Evolutionary conservation across 2,888 invertebrate species (phyloP), one percentile per base, ranked within the genome.

Genomic region (Chrysomela aeneicollis): DNA sequence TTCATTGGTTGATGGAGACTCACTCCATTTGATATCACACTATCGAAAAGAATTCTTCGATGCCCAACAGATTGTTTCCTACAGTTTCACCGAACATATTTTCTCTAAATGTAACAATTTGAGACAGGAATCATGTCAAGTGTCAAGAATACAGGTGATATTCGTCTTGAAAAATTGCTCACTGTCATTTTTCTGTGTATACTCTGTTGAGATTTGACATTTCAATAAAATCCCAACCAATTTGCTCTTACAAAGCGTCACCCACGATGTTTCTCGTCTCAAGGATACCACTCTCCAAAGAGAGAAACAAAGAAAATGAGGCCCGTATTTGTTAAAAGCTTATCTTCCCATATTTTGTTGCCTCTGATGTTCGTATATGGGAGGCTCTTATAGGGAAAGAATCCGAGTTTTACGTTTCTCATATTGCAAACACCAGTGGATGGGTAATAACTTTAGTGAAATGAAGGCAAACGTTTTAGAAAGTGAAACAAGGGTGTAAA

Each of bases 301-400:
- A 49, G 54, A 21, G 50, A 59, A 50, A 59, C 61, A 63, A 64
- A 61, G 61, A 67, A 65, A 61, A 69, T 62, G 59, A 59, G 61
- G 67, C 61, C 60, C 67, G 64, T 69, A 69, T 69, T 67, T 69
- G 66, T 67, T 67, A 64, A 63, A 63, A 67, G 69, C 69, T 69
- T 69, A 69, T 69, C 63, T 64, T 65, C 60, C 62, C 64, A 67
- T 69, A 67, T 69, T 69, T 69, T 63, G 64, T 66, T 59, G 59
- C 52, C 52, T 63, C 60, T 47, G 61, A 26, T 6, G 26, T 26
- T 26, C 26, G n/a, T 53, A 47, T 63, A 61, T 55, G 62, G 26
- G 69, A 64, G 62, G 55, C 55, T 54, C 59, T 59, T 63, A 53
- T 55, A 32, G 54, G 52, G 46, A 62, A 62, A 47, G 59, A 62